Evolutionary conservation across 2,113 vertebrate genomes (phyloP).

Genomic region (Podocnemis expansa): DNA sequence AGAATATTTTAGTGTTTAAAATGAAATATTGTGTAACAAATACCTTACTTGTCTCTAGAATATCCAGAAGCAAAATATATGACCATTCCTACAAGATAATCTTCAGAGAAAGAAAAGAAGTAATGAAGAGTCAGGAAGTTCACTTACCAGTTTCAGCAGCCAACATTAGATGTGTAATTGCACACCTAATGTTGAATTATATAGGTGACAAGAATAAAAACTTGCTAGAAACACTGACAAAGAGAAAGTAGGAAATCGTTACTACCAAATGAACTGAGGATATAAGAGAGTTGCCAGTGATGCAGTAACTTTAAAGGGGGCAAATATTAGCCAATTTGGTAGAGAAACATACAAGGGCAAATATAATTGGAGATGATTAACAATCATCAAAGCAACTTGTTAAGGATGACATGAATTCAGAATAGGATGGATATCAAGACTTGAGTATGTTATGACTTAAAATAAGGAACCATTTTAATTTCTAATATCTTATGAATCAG

Average conservation of each 20-base stretch:
- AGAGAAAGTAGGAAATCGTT: background rate
- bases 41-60: background rate
- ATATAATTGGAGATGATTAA: background rate
- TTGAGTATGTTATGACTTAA: background rate
- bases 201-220: background rate
- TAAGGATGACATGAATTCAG: background rate
- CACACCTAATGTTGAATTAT: background rate
- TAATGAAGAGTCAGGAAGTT: conserved; percentile 32
- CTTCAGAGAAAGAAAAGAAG: background rate
- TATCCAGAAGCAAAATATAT: background rate
- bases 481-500: background rate
- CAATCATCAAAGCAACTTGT: background rate
- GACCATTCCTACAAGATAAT: background rate
- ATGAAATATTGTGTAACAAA: conserved; percentile 21
- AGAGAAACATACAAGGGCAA: background rate
- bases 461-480: background rate
- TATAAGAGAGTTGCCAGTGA: conserved; percentile 3
- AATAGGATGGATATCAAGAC: background rate
- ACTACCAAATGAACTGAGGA: background rate
- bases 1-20: conserved; percentile 8
- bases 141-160: conserved; percentile 11
- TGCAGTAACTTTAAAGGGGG: conserved; percentile 8
- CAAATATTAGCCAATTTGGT: background rate
- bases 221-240: background rate
- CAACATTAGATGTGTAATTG: background rate